Percentiles rank a stretch among this genome's conserved stretches.
phyloP scores from a whole-genome alignment of 2,888 invertebrate species.

The Drosophila quinaria region DNA sequence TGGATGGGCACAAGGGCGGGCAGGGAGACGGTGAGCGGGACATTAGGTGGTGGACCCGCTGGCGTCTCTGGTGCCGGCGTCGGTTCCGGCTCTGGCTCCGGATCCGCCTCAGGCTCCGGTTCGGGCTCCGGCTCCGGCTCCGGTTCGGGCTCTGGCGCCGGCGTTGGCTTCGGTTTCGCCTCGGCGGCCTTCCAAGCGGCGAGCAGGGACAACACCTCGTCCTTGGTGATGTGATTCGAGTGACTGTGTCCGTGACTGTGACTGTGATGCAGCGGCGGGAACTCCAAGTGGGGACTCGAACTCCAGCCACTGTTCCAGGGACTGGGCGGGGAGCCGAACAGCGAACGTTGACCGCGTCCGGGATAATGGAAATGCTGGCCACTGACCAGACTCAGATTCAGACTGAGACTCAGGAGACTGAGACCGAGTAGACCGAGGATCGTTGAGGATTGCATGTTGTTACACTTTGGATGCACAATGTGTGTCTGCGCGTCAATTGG shows the following conservation, averaged over 20 bases:
- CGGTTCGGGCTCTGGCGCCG: constrained; percentile 81
- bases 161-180: constrained; percentile 60
- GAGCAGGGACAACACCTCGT: constrained; percentile 80
- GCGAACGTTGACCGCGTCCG: constrained; percentile 66
- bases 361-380: constrained; percentile 46
- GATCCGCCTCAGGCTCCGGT: constrained; percentile 79
- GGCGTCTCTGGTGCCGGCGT: constrained; percentile 71
- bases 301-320: constrained; percentile 61
- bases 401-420: constrained; percentile 30
- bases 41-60: constrained; percentile 75
- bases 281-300: constrained; percentile 43
- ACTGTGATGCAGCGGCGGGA: constrained; percentile 48
- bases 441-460: constrained; percentile 33
- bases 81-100: constrained; percentile 82
- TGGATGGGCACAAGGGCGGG: constrained; percentile 85
- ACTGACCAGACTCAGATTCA: constrained; percentile 34
- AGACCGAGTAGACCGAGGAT: constrained; percentile 32
- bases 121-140: constrained; percentile 73
- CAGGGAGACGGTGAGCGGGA: constrained; percentile 83
- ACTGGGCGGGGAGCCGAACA: constrained; percentile 49
- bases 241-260: constrained; percentile 47
- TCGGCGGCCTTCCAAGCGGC: constrained; percentile 79
- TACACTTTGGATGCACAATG: constrained; percentile 48
- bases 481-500: constrained; percentile 51
- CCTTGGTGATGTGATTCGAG: constrained; percentile 74